Evolutionary conservation across 2,113 vertebrate species (phyloP), one percentile per base, ranked within the genome.

Genomic region (Piprites chloris): DNA sequence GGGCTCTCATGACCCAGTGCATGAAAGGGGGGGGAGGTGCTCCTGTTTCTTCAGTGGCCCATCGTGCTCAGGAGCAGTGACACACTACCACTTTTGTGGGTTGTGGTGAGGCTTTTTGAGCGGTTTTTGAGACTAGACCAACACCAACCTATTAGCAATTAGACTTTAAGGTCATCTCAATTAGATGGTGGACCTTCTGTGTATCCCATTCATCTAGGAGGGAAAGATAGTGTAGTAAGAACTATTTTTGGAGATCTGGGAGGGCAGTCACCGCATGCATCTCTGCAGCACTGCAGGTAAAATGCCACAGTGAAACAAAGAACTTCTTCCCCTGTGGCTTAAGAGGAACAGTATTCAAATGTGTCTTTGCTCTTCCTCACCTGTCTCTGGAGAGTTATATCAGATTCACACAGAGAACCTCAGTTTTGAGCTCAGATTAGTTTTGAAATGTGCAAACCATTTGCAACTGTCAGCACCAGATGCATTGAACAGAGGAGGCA

Each of bases 1-100:
- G 9, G 16, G 13, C 32, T 76, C 30, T 32, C 1, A 1, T 5
- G 19, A 52, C 21, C 50, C 49, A 9, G 22, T 41, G 50, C 20
- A 27, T 71, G 55, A n/a, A n/a, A n/a, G n/a, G n/a, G n/a, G n/a
- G n/a, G 22, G n/a, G 21, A 74, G 63, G 12, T 81, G 49, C 72
- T 26, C 11, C 41, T 32, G n/a, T 55, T 71, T 52, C 65, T 84
- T 37, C 83, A 86, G 76, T 26, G 42, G 41, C 53, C 35, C 5
- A 0, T 39, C 3, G 0, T 8, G 11, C 27, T 76, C n/a, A 28
- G 42, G 32, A 88, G 3, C 37, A 47, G 41, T 5, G n/a, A 19
- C n/a, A 66, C 49, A 28, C 58, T 49, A 41, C 44, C 79, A 19
- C 27, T 79, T 58, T 33, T 39, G 30, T 39, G 30, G 17, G 8